These are phyloP conservation scores for Diaperis boleti DNA, from an alignment of 2,888 invertebrate species.

Conservation along the genomic window DNA sequence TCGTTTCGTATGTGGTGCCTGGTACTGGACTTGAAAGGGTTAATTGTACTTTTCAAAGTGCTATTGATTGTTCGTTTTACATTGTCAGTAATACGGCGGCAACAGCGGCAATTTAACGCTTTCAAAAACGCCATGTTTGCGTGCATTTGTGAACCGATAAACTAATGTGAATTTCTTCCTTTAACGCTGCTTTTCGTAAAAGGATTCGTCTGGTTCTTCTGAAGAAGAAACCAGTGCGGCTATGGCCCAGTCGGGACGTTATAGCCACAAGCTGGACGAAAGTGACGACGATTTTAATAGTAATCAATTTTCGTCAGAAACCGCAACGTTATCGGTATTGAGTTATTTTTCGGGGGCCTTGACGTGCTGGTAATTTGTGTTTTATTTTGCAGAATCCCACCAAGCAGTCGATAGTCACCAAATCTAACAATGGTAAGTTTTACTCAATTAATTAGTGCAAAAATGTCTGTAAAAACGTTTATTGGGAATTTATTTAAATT, in stretches of 20 bases:
- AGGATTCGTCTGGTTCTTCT: slow-evolving; percentile 68
- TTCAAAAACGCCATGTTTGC: slow-evolving; percentile 10
- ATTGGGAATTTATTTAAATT: too few species aligned
- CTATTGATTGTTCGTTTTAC: slow-evolving; percentile 53
- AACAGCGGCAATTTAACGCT: slow-evolving; percentile 33
- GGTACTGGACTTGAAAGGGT: slow-evolving; percentile 50
- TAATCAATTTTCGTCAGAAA: slow-evolving; percentile 64
- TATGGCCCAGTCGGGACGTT: slow-evolving; percentile 60
- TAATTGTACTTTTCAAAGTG: slow-evolving; percentile 54
- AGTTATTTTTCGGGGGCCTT: background rate
- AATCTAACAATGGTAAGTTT: slow-evolving; percentile 58
- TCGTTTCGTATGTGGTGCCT: slow-evolving; percentile 46
- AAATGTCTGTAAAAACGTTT: too few species aligned
- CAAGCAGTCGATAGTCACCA: slow-evolving; percentile 62
- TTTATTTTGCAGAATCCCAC: slow-evolving; percentile 67
- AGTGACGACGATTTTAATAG: slow-evolving; percentile 65
- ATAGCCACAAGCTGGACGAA: slow-evolving; percentile 61
- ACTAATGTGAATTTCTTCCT: slow-evolving; percentile 32
- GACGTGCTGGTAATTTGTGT: slow-evolving; percentile 40
- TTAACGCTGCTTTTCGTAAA: slow-evolving; percentile 54
- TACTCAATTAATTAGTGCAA: too few species aligned
- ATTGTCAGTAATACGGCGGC: slow-evolving; percentile 47
- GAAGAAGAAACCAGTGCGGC: slow-evolving; percentile 65
- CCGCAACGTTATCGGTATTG: slow-evolving; percentile 61
- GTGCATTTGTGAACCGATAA: slow-evolving; percentile 6